Conservation (phyloP, 2,888 invertebrate genomes). For the Eulithis testata region DNA sequence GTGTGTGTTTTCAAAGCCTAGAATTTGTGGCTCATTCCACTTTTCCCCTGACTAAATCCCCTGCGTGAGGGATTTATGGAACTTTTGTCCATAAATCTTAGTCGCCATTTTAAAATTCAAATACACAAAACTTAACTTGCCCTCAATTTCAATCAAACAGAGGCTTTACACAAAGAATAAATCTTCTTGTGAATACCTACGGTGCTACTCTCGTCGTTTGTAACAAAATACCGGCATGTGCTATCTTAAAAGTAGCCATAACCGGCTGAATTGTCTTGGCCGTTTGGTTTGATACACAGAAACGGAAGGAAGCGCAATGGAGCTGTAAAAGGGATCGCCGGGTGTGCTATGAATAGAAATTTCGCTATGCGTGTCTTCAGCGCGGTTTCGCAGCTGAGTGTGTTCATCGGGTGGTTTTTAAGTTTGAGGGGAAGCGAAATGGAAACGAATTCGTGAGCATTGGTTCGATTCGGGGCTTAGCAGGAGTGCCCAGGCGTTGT, state of each 20-base stretch:
- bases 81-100: too few species aligned
- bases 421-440: conserved; percentile 59
- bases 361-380: conserved; percentile 74
- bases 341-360: conserved; percentile 67
- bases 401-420: conserved; percentile 59
- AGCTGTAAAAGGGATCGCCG: conserved; percentile 61
- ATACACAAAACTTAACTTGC: too few species aligned
- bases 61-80: too few species aligned
- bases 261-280: conserved; percentile 37
- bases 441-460: conserved; percentile 71
- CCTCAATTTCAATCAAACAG: background rate
- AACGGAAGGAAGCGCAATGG: conserved; percentile 73
- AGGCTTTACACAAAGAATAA: background rate
- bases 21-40: too few species aligned
- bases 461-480: conserved; percentile 74
- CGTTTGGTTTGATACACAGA: conserved; percentile 35
- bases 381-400: conserved; percentile 71
- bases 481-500: conserved; percentile 53
- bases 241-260: conserved; percentile 39
- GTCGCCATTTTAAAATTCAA: too few species aligned
- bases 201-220: conserved; percentile 9
- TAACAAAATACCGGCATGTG: conserved; percentile 38
- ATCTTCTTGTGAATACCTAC: conserved; percentile 4
- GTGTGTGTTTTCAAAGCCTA: too few species aligned
- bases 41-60: too few species aligned